Conservation (phyloP, 1,140 invertebrate genomes). For the Oreohelix idahoensis region DNA sequence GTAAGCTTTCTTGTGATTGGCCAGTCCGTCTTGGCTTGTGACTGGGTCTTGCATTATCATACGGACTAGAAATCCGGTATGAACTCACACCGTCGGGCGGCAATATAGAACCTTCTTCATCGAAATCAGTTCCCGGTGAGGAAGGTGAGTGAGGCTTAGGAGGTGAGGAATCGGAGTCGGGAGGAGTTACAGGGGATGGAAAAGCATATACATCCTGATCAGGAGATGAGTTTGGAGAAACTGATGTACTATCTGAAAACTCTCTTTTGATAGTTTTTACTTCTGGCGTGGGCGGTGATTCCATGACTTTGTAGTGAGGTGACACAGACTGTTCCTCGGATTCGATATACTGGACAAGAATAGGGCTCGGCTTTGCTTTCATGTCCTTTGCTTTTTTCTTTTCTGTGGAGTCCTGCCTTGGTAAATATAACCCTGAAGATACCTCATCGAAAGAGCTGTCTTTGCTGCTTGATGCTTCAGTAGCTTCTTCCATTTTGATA, state of each 20-base stretch:
- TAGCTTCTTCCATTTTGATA: slow-evolving; percentile 14
- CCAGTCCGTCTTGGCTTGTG: neutral
- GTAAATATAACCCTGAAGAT: slow-evolving; percentile 32
- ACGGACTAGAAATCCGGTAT: slow-evolving; percentile 1
- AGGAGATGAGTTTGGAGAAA: slow-evolving; percentile 64
- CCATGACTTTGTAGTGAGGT: slow-evolving; percentile 67
- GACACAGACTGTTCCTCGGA: slow-evolving; percentile 63
- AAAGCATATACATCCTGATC: slow-evolving; percentile 62
- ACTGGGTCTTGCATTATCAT: slow-evolving; percentile 16
- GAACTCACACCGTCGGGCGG: neutral
- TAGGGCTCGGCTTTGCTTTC: slow-evolving; percentile 66
- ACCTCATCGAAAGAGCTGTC: slow-evolving; percentile 8
- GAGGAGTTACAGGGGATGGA: slow-evolving; percentile 69
- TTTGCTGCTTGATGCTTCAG: slow-evolving; percentile 16
- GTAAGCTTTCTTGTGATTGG: neutral
- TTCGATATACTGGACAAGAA: slow-evolving; percentile 64
- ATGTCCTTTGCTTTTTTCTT: slow-evolving; percentile 65
- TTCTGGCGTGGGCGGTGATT: slow-evolving; percentile 68
- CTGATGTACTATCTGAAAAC: slow-evolving; percentile 68
- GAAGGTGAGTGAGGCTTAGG: slow-evolving; percentile 71
- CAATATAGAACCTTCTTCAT: slow-evolving; percentile 49
- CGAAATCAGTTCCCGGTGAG: slow-evolving; percentile 60
- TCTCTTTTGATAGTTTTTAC: slow-evolving; percentile 63
- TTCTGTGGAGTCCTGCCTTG: slow-evolving; percentile 61
- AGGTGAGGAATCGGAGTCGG: slow-evolving; percentile 68